Percentiles rank a stretch among this genome's conserved stretches.
These are phyloP conservation scores for Eulemur rubriventer DNA, from an alignment of 2,797 vertebrate genomes.

Conservation along the genomic window DNA sequence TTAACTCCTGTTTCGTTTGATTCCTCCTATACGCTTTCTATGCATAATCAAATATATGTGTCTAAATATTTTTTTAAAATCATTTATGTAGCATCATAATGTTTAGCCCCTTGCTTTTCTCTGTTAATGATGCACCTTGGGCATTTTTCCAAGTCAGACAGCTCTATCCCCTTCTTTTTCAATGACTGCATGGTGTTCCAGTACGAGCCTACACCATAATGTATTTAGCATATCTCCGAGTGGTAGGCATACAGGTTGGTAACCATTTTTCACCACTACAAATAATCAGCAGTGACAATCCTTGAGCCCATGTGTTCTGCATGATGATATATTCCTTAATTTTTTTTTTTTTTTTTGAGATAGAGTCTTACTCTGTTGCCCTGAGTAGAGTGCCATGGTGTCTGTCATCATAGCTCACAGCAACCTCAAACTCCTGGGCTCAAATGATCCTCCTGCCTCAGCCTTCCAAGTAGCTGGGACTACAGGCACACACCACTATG, in stretches of 20 bases:
- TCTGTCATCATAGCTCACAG: too few species aligned
- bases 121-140: not conserved
- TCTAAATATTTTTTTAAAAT: not conserved
- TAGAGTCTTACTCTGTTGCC: too few species aligned
- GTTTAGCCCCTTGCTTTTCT: not conserved
- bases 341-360: too few species aligned
- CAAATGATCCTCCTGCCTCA: too few species aligned
- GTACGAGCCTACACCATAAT: fast-evolving
- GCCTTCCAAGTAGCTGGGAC: too few species aligned
- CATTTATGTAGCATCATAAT: not conserved
- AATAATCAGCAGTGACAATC: not conserved
- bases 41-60: not conserved
- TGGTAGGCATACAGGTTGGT: not conserved
- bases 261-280: not conserved
- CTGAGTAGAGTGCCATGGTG: too few species aligned
- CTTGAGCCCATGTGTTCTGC: not conserved
- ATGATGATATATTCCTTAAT: too few species aligned
- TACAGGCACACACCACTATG: too few species aligned
- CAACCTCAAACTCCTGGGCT: too few species aligned
- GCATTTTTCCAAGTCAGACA: not conserved
- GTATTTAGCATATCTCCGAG: not conserved
- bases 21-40: not conserved
- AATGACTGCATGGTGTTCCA: not conserved
- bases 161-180: not conserved
- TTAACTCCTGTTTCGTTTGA: not conserved